A percentile compares a stretch with the other conserved stretches of the same genome.
phyloP scores from a whole-genome alignment of 1,140 invertebrate genomes.

The Cotesia chilonis region DNA sequence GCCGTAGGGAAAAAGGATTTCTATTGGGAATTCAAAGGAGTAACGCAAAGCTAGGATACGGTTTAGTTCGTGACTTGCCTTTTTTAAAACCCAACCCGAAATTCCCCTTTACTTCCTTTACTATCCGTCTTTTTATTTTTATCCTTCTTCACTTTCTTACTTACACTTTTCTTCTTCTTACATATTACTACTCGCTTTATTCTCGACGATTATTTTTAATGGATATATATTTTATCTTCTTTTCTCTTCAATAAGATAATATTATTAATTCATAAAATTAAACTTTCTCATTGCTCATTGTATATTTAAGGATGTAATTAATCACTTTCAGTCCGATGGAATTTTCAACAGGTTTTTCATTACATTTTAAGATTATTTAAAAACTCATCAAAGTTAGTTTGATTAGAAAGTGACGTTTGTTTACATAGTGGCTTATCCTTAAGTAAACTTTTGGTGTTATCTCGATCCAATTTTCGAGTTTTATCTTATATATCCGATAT shows the following conservation, averaged over 20 bases:
- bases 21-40: slow-evolving; percentile 27
- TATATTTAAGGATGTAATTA: background rate
- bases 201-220: too few species aligned
- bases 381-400: slow-evolving; percentile 9
- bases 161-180: background rate
- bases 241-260: too few species aligned
- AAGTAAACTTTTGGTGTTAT: too few species aligned
- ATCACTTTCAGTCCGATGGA: background rate
- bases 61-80: slow-evolving; percentile 11
- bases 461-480: too few species aligned
- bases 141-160: background rate
- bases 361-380: background rate
- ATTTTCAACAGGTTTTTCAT: too few species aligned
- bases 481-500: too few species aligned
- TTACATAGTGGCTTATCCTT: too few species aligned
- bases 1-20: slow-evolving; percentile 23
- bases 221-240: too few species aligned
- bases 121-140: slow-evolving; percentile 3
- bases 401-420: background rate
- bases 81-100: background rate
- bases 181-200: too few species aligned
- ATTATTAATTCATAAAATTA: background rate
- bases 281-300: slow-evolving; percentile 3
- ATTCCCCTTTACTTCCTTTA: too few species aligned
- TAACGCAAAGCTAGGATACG: slow-evolving; percentile 3